Base-by-base conservation (phyloP, 2,113 vertebrate species). In the Edolisoma coerulescens region DNA sequence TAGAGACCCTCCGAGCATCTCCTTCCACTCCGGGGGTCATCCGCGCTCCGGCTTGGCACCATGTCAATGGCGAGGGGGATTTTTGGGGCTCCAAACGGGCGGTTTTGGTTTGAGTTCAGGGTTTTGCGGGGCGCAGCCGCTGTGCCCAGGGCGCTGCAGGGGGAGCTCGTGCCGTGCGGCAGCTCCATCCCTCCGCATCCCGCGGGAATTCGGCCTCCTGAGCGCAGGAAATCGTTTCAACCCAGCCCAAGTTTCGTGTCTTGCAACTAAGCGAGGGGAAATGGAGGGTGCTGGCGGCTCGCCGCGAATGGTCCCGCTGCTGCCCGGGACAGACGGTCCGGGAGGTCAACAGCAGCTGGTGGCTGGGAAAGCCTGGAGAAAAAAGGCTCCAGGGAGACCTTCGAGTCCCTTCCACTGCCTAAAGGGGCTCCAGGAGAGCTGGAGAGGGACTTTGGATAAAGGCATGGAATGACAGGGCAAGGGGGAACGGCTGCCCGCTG, bases 41-140 rank as follows among this genome's bases (percentile, higher is more conserved):
- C 50, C 13, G 1, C 1, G 8, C 20, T 12, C 33, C 7, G 2
- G 8, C 19, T 9, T 0, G 39, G 24, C 26, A 5, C 17, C 3
- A 1, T 1, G 37, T 5, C 10, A 0, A 0, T 0, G 7, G 13
- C 60, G 2, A 16, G 53, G 37, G 22, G 7, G 4, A 2, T 6
- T 5, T 4, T 32, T 19, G 7, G n/a, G 47, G 33, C 47, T 32
- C 6, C 13, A 6, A 17, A 3, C 0, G 1, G 35, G 1, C 6
- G 3, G 0, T 20, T 91, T 39, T 1, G 59, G 44, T 3, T 30
- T 2, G 1, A 3, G 1, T 3, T 5, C 1, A 0, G 1, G 1
- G 1, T 15, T 24, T 0, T 0, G 26, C n/a, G 8, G 54, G 37
- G 33, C 16, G n/a, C 54, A 37, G 67, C 64, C 10, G 75, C 81